These are phyloP conservation scores for Cryptocheilus praepositus DNA, from an alignment of 2,888 invertebrate species.

Conservation along the genomic window DNA sequence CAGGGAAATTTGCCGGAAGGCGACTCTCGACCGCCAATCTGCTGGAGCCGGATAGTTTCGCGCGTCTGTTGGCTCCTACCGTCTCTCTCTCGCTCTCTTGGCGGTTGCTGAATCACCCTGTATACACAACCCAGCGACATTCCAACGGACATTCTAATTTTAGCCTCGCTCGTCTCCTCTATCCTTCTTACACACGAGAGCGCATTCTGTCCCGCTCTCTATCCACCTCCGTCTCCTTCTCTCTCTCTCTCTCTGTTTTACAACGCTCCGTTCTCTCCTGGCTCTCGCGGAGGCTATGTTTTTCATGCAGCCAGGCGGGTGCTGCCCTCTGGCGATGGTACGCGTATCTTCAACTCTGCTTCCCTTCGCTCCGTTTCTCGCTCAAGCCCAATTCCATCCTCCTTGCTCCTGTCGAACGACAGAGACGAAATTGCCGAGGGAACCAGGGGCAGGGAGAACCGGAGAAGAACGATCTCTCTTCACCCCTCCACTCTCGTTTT, in stretches of 20 bases:
- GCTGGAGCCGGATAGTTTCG: conserved; percentile 5
- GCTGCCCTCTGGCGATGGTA: conserved; percentile 53
- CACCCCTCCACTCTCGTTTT: conserved; percentile 32
- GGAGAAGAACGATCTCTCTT: conserved; percentile 33
- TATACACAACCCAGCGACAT: conserved; percentile 59
- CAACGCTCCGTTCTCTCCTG: conserved; percentile 6
- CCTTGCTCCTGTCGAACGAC: not conserved
- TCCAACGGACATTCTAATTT: conserved; percentile 70
- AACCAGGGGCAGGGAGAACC: conserved; percentile 15
- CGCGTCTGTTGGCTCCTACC: not conserved
- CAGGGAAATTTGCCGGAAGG: conserved; percentile 1
- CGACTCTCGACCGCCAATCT: conserved; percentile 7
- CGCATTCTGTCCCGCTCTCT: conserved; percentile 28
- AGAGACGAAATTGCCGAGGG: conserved; percentile 15
- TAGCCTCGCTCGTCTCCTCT: conserved; percentile 55
- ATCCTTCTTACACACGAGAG: conserved; percentile 7
- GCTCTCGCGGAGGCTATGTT: conserved; percentile 39
- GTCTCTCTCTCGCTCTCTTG: conserved; percentile 20
- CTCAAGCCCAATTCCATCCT: not conserved
- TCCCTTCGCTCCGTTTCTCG: not conserved
- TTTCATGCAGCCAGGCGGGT: conserved; percentile 36
- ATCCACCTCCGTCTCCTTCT: too few relatives aligned
- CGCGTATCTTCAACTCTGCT: conserved; percentile 28
- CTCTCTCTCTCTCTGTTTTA: conserved; percentile 26
- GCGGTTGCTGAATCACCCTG: conserved; percentile 57